A percentile compares a stretch with the other conserved stretches of the same genome.
These are phyloP conservation scores for Sebastes taczanowskii DNA, from an alignment of 2,797 vertebrate genomes.

Conservation along the genomic window DNA sequence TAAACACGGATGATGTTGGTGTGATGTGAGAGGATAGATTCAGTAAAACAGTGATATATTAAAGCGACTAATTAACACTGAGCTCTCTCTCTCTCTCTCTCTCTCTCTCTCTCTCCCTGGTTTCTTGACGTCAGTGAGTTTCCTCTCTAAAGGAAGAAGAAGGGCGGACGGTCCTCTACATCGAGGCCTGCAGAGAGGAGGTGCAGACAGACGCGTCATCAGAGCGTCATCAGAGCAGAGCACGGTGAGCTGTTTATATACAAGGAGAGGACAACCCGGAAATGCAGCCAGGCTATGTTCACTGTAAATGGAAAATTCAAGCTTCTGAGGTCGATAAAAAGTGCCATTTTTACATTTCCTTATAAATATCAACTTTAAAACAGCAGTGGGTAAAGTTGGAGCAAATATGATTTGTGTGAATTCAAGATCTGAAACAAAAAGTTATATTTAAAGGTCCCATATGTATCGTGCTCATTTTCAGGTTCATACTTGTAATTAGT, in stretches of 20 bases:
- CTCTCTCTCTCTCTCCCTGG: neutral
- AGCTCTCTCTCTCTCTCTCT: neutral
- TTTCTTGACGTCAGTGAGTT: slow-evolving; percentile 51
- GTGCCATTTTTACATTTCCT: too few species aligned
- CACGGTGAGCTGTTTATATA: neutral
- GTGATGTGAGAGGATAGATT: neutral
- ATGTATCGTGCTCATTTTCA: too few species aligned
- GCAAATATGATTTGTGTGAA: too few species aligned
- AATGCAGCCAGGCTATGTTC: slow-evolving; percentile 7
- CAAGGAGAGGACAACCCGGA: slow-evolving; percentile 38
- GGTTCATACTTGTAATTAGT: too few species aligned
- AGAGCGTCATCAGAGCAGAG: too few species aligned
- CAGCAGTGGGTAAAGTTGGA: too few species aligned
- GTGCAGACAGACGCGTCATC: neutral
- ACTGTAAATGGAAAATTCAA: neutral
- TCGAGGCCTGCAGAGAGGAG: slow-evolving; percentile 10
- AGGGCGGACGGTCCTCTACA: slow-evolving; percentile 23
- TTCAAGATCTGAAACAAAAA: too few species aligned
- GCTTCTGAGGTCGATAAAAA: accelerated
- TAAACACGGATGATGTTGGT: neutral
- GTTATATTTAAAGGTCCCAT: too few species aligned
- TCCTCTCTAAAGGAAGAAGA: slow-evolving; percentile 28
- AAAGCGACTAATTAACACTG: neutral
- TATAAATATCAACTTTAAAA: too few species aligned
- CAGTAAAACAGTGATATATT: neutral